These are phyloP conservation scores for Trachelus iudaicus DNA, from an alignment of 2,888 invertebrate species.

Conservation along the genomic window DNA sequence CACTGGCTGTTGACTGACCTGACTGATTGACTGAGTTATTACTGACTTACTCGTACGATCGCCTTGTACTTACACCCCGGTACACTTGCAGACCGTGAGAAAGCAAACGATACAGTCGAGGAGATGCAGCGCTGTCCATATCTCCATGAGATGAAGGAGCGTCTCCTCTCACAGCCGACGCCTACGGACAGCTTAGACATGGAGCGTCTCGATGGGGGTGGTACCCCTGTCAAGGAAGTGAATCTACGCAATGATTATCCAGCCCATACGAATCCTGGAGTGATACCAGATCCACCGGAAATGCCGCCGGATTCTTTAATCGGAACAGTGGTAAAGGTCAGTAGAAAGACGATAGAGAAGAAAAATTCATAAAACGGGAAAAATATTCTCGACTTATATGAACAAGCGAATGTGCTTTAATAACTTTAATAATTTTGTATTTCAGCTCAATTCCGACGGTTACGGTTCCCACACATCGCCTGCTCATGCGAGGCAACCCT, in stretches of 20 bases:
- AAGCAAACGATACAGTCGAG: constrained; percentile 46
- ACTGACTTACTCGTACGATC: neutral
- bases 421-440: constrained; percentile 28
- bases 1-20: neutral
- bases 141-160: constrained; percentile 94
- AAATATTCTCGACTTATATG: neutral
- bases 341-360: constrained; percentile 30
- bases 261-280: constrained; percentile 66
- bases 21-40: neutral
- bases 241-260: constrained; percentile 65
- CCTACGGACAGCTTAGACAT: constrained; percentile 75
- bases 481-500: constrained; percentile 77
- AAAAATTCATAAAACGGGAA: neutral
- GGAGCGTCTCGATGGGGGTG: constrained; percentile 71
- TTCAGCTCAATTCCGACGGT: constrained; percentile 87
- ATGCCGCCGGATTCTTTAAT: constrained; percentile 76
- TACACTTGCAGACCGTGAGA: neutral
- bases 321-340: constrained; percentile 90
- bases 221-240: constrained; percentile 63
- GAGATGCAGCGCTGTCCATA: constrained; percentile 90
- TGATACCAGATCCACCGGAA: constrained; percentile 64
- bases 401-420: too few relatives aligned
- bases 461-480: constrained; percentile 89
- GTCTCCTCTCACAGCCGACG: constrained; percentile 79
- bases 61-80: neutral